Evolutionary conservation across 2,888 invertebrate genomes (phyloP).

Genomic region (Dicyrtoma fusca): DNA sequence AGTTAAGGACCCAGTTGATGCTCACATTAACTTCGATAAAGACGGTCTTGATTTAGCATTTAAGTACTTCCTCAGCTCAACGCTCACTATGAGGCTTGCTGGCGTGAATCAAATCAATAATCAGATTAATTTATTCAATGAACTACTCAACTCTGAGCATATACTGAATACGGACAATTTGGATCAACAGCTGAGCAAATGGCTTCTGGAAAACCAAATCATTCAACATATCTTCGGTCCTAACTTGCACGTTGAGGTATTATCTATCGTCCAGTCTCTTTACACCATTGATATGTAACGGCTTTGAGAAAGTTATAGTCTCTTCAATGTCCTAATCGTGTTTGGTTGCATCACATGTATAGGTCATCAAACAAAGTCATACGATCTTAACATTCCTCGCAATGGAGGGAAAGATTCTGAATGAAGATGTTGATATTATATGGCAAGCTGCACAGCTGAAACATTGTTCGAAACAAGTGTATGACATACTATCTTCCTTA

Average conservation of each 20-base stretch:
- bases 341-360: neutral
- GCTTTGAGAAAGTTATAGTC: neutral
- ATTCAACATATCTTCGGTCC: constrained; percentile 96
- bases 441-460: constrained; percentile 95
- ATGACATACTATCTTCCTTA: constrained; percentile 84
- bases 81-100: constrained; percentile 88
- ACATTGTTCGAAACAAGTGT: constrained; percentile 91
- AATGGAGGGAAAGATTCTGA: constrained; percentile 85
- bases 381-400: constrained; percentile 89
- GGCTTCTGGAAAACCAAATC: constrained; percentile 86
- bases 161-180: constrained; percentile 82
- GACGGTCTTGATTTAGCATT: constrained; percentile 92
- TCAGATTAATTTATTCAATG: constrained; percentile 88
- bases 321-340: neutral
- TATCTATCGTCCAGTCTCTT: constrained; percentile 24
- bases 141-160: constrained; percentile 85
- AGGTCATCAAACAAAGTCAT: constrained; percentile 89
- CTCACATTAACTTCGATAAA: constrained; percentile 81
- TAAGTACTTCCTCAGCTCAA: constrained; percentile 93
- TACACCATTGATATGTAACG: neutral
- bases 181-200: constrained; percentile 81
- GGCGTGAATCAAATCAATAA: constrained; percentile 94
- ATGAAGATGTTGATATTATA: constrained; percentile 87
- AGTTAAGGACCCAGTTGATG: constrained; percentile 86
- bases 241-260: constrained; percentile 92